phyloP scores from a whole-genome alignment of 2,888 invertebrate genomes.

The Hydriomena furcata region DNA sequence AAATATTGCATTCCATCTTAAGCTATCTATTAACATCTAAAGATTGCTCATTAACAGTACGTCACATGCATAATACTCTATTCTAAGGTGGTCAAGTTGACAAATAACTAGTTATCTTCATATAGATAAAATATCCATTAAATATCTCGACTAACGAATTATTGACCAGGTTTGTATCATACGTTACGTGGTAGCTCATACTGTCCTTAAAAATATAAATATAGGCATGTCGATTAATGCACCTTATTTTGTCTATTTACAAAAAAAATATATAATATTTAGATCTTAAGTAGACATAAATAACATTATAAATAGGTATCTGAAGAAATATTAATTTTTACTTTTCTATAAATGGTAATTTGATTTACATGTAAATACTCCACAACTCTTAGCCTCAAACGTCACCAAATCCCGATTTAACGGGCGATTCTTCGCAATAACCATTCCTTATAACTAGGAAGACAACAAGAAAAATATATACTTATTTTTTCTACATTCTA shows the following conservation, averaged over 20 bases:
- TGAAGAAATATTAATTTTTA: slow-evolving; percentile 1
- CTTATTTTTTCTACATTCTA: neutral
- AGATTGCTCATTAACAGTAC: slow-evolving; percentile 17
- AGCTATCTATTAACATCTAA: slow-evolving; percentile 2
- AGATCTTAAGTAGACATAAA: slow-evolving; percentile 13
- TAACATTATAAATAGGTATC: slow-evolving; percentile 20
- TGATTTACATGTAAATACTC: slow-evolving; percentile 6
- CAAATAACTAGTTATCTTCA: slow-evolving; percentile 24
- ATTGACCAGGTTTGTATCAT: slow-evolving; percentile 22
- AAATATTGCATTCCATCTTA: too few relatives aligned
- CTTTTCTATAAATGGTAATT: slow-evolving; percentile 6
- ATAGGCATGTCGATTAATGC: neutral
- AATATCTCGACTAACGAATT: slow-evolving; percentile 16
- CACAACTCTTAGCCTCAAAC: too few relatives aligned
- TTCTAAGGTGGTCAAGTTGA: slow-evolving; percentile 30
- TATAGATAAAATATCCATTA: slow-evolving; percentile 20
- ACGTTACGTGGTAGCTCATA: slow-evolving; percentile 15
- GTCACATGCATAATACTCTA: slow-evolving; percentile 27
- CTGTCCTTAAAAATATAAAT: neutral
- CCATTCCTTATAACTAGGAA: slow-evolving; percentile 4
- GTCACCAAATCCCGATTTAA: slow-evolving; percentile 3
- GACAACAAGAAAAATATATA: slow-evolving; percentile 4
- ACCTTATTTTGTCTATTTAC: slow-evolving; percentile 2
- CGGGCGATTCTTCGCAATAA: neutral
- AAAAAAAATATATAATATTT: slow-evolving; percentile 13